A percentile compares a stretch with the other conserved stretches of the same genome.
These are phyloP conservation scores for Ctenochaetus hawaiiensis DNA, from an alignment of 2,797 vertebrate genomes.

Conservation along the genomic window DNA sequence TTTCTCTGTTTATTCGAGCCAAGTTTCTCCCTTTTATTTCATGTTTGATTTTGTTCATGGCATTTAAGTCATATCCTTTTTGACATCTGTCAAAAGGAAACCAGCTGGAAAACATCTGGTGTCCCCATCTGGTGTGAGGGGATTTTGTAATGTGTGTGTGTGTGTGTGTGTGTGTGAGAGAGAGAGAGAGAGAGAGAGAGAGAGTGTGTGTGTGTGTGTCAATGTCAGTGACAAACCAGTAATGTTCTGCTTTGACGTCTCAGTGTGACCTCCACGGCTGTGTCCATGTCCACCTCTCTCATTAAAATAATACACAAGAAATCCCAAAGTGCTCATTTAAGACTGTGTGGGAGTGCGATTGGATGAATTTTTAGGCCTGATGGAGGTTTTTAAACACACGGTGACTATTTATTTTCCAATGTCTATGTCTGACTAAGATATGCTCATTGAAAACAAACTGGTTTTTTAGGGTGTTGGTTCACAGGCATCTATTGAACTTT, in stretches of 20 bases:
- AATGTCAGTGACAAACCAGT: conserved; percentile 53
- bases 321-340: conserved; percentile 65
- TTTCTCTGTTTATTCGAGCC: conserved; percentile 26
- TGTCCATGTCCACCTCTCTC: conserved; percentile 65
- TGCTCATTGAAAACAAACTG: conserved; percentile 50
- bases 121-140: conserved; percentile 67
- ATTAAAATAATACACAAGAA: conserved; percentile 74
- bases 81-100: conserved; percentile 72
- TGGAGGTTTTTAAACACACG: conserved; percentile 61
- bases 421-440: conserved; percentile 59
- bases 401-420: conserved; percentile 70
- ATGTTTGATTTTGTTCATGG: conserved; percentile 60
- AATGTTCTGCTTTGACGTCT: conserved; percentile 52
- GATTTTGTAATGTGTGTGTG: conserved; percentile 20
- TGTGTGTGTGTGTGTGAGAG: conserved; percentile 30
- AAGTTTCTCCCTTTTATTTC: conserved; percentile 58
- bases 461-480: conserved; percentile 63
- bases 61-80: conserved; percentile 66
- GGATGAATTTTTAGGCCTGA: conserved; percentile 59
- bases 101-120: conserved; percentile 82
- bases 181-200: background rate
- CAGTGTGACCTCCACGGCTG: conserved; percentile 69
- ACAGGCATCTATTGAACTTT: conserved; percentile 43
- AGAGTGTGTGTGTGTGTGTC: conserved; percentile 25
- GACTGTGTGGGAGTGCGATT: conserved; percentile 51